phyloP scores from a whole-genome alignment of 1,140 invertebrate genomes.

The Diorhabda elongata region DNA sequence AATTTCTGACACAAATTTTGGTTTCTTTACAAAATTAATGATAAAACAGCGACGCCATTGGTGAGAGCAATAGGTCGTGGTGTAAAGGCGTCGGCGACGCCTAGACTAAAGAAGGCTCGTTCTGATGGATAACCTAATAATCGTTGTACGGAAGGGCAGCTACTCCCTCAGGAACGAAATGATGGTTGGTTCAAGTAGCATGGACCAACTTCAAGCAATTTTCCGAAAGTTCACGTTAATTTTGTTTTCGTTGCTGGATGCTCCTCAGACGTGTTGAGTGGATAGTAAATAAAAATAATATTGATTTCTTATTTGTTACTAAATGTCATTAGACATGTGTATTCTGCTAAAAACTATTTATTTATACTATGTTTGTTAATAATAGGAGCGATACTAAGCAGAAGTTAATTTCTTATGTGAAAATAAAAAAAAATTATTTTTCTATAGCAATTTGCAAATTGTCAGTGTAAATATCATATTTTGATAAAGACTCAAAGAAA shows the following conservation, averaged over 20 bases:
- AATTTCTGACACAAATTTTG: too few species aligned
- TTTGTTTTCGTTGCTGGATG: slow-evolving; percentile 54
- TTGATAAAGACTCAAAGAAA: too few species aligned
- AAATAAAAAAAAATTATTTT: too few species aligned
- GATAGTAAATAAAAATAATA: neutral
- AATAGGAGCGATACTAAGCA: too few species aligned
- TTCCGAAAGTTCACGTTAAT: slow-evolving; percentile 57
- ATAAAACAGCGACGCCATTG: neutral
- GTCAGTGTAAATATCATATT: too few species aligned
- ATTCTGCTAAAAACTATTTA: too few species aligned
- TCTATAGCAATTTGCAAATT: too few species aligned
- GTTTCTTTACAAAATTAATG: too few species aligned
- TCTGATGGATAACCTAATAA: slow-evolving; percentile 44
- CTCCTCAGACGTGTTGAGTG: slow-evolving; percentile 18
- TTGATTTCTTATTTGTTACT: neutral
- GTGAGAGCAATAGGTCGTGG: neutral
- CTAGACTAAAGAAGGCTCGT: slow-evolving; percentile 15
- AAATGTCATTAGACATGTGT: too few species aligned
- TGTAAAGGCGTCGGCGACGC: neutral
- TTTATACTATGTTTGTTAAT: too few species aligned
- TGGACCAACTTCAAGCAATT: slow-evolving; percentile 59
- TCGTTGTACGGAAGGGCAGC: slow-evolving; percentile 35
- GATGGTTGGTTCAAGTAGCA: slow-evolving; percentile 45
- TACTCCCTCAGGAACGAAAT: slow-evolving; percentile 32
- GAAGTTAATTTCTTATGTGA: too few species aligned